Evolutionary conservation across 2,888 invertebrate genomes (phyloP), one percentile per base, ranked within the genome.

Genomic region (Perizoma affinitatum): DNA sequence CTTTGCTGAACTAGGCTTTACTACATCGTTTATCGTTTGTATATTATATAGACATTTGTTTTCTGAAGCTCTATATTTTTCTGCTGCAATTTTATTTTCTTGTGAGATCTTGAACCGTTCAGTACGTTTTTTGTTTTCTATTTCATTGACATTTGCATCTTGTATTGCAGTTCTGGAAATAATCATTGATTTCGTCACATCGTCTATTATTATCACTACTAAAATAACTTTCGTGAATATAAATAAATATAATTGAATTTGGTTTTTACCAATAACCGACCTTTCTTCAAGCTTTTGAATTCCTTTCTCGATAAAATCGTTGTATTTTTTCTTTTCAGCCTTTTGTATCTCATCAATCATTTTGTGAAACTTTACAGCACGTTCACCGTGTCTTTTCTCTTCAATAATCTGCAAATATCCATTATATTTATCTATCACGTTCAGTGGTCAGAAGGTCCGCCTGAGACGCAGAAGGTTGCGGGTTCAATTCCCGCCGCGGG

Each of bases 231-330:
- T 22, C 22, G 22, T 22, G 22, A 22, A 22, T 22, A 2, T 22
- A n/a, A n/a, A n/a, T n/a, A n/a, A n/a, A n/a, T 22, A 22, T 22
- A 22, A 22, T 22, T 22, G 22, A 22, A 22, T 47, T 7, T 22
- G 41, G 9, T 4, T 7, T 44, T 6, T 45, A 22, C 22, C 33
- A 8, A 35, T 5, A 1, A 46, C 34, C 10, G 5, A 84, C 80
- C 69, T 68, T 44, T 69, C 40, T 54, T 76, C 74, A 1, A 63
- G 58, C 22, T 54, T 56, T 58, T 71, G 67, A 7, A 76, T 63
- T 49, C 76, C 79, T 61, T 73, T 79, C 11, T 79, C 71, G 11
- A 85, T 48, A 55, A 85, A 83, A 9, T 74, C 73, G 3, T 83
- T 72, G 49, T 78, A 81, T 42, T 63, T 64, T 59, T 69, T 73